These are phyloP conservation scores for Diachrysia chrysitis DNA, from an alignment of 2,888 invertebrate genomes.

Conservation along the genomic window DNA sequence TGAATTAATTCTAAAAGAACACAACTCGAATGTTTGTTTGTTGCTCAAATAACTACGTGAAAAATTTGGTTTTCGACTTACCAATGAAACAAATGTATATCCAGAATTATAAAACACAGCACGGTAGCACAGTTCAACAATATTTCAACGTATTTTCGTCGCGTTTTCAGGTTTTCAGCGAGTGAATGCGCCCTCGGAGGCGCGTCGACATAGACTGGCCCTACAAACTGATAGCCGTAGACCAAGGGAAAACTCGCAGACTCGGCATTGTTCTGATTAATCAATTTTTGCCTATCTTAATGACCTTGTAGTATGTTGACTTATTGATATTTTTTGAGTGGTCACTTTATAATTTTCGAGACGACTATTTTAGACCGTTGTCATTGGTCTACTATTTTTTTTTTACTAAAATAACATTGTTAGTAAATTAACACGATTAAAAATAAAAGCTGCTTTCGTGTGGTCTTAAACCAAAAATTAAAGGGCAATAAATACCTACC, in stretches of 20 bases:
- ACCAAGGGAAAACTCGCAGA: slow-evolving; percentile 59
- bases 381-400: no score
- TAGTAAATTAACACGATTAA: not conserved
- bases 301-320: not conserved
- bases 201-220: slow-evolving; percentile 68
- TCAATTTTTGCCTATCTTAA: slow-evolving; percentile 38
- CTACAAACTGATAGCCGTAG: slow-evolving; percentile 65
- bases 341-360: no score
- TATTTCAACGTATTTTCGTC: slow-evolving; percentile 53
- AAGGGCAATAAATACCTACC: not conserved
- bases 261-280: slow-evolving; percentile 41
- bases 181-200: slow-evolving; percentile 62
- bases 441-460: not conserved
- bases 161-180: slow-evolving; percentile 60
- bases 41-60: not conserved
- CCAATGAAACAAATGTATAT: slow-evolving; percentile 32
- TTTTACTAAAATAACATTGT: no score
- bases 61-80: slow-evolving; percentile 32
- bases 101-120: slow-evolving; percentile 45
- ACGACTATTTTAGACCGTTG: no score
- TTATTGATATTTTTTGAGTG: slow-evolving; percentile 9
- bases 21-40: not conserved
- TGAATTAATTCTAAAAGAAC: not conserved
- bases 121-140: slow-evolving; percentile 50
- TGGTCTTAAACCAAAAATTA: not conserved